Percentiles rank a stretch among this genome's conserved stretches.
These are phyloP conservation scores for Syrrhaptes paradoxus DNA, from an alignment of 2,113 vertebrate species.

Conservation along the genomic window DNA sequence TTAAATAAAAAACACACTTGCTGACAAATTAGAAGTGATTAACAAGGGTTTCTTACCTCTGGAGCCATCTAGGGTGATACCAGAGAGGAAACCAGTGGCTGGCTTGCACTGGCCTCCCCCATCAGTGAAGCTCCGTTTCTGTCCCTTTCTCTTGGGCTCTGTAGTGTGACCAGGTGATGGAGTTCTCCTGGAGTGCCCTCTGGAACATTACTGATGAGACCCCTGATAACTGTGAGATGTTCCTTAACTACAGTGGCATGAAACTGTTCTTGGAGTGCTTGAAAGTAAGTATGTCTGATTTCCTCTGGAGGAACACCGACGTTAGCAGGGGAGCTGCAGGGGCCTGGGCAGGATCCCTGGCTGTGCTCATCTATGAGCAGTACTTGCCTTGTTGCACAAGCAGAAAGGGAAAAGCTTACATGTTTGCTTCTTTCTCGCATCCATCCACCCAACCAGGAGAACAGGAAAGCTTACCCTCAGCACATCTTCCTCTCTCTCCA, in stretches of 20 bases:
- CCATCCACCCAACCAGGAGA: not conserved
- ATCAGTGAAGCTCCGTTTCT: not conserved
- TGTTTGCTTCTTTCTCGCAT: not conserved
- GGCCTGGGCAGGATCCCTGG: not conserved
- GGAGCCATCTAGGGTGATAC: not conserved
- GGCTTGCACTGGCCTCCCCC: not conserved
- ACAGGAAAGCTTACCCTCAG: not conserved
- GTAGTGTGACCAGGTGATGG: conserved; percentile 99
- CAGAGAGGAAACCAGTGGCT: not conserved
- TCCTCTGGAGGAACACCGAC: not conserved
- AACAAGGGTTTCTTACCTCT: conserved; percentile 20
- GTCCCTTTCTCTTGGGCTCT: not conserved
- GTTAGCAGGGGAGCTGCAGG: not conserved
- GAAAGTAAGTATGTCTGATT: conserved; percentile 76
- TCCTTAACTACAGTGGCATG: conserved; percentile 95
- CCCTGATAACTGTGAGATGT: conserved; percentile 98
- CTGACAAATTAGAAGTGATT: not conserved
- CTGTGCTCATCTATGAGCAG: not conserved
- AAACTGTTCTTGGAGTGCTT: conserved; percentile 96
- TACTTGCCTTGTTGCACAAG: not conserved
- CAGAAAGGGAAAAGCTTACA: not conserved
- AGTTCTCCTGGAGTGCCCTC: conserved; percentile 98
- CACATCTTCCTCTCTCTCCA: not conserved
- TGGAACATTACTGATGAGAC: conserved; percentile 99
- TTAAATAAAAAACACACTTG: not conserved